Evolutionary conservation across 2,113 vertebrate species (phyloP).

Genomic region (Rhynchomys soricoides): DNA sequence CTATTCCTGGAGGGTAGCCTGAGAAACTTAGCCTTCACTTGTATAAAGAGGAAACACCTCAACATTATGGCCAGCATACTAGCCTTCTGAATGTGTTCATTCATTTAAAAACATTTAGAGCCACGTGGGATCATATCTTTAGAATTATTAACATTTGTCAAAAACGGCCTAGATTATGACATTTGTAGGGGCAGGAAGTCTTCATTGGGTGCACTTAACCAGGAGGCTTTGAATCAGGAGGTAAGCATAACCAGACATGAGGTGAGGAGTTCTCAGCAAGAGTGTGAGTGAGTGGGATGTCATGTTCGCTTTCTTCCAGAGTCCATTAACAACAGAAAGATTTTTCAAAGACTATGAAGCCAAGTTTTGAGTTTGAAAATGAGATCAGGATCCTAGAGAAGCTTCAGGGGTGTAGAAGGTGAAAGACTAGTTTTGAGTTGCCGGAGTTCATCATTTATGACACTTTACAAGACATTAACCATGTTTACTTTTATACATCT

Average conservation of each 20-base stretch:
- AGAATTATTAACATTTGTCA: not conserved
- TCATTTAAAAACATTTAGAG: not conserved
- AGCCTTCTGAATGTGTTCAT: not conserved
- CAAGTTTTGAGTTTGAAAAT: conserved; percentile 23
- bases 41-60: not conserved
- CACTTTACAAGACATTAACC: not conserved
- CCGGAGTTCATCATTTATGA: conserved; percentile 20
- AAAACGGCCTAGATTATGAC: not conserved
- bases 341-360: not conserved
- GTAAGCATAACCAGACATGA: not conserved
- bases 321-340: not conserved
- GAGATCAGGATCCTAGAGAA: not conserved
- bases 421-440: not conserved
- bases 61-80: not conserved
- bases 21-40: not conserved
- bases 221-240: not conserved
- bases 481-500: not conserved
- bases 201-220: not conserved
- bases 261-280: not conserved
- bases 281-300: not conserved
- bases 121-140: not conserved
- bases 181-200: not conserved
- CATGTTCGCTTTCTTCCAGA: not conserved
- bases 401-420: not conserved
- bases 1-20: not conserved